Evolutionary conservation across 2,888 invertebrate genomes (phyloP), one percentile per base, ranked within the genome.

Genomic region (Scaptomyza reducta): DNA sequence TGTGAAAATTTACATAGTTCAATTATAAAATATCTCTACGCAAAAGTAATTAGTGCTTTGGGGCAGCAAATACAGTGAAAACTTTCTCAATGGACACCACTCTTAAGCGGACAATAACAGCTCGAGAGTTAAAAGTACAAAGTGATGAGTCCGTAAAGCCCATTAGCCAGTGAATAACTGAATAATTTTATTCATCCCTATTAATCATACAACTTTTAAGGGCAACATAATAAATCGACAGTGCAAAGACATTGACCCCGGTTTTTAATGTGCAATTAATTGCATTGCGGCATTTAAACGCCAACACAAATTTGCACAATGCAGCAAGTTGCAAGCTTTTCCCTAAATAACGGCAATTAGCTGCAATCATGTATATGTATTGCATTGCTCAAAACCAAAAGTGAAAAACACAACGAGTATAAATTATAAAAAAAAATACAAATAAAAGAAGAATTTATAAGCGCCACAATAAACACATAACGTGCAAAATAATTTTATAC

Each of bases 391-490:
- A 40, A 40, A 44, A 35, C 27, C 40, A 55, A 63, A 44, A 65
- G 51, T 50, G 46, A 46, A 47, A 38, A 62, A 44, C 51, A 55
- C 33, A 51, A 38, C 31, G 13, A 53, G 22, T 50, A 35, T 56
- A 74, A 57, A 59, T 47, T 44, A 50, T 38, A 44, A 18, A 54
- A 53, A 49, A 58, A 31, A 9, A n/a, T n/a, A n/a, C n/a, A 35
- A 16, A 44, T 25, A 13, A 62, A 22, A 47, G 10, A 41, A 22
- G 27, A 62, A 59, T 56, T 61, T 70, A 62, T 64, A 67, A 70
- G 67, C 81, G 73, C 72, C 81, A 76, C 70, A 80, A 79, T 66
- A 70, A 82, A 68, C 51, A 49, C 44, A 14, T 74, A 75, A 78
- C 70, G 78, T 71, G 60, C 74, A 68, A 77, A 73, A 81, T 70